These are phyloP conservation scores for Scatophagus argus DNA, from an alignment of 2,113 vertebrate genomes.

Conservation along the genomic window DNA sequence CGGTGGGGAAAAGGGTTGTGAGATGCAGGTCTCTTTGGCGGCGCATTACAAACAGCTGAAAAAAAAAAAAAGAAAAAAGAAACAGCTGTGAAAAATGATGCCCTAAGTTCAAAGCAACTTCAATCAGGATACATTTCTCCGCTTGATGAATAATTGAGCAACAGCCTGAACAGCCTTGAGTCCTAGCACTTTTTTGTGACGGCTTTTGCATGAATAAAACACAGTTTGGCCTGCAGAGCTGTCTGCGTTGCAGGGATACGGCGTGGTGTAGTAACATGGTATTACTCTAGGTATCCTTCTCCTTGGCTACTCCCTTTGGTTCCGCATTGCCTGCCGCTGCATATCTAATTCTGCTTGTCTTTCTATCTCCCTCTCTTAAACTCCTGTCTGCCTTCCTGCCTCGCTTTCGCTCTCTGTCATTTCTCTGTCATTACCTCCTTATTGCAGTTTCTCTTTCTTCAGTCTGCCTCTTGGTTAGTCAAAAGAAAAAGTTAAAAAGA, in stretches of 20 bases:
- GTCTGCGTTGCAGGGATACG: constrained; percentile 69
- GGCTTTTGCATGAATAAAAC: constrained; percentile 84
- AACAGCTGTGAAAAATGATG: constrained; percentile 82
- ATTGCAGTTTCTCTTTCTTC: constrained; percentile 40
- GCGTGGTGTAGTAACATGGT: constrained; percentile 60
- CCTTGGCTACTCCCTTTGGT: constrained; percentile 28
- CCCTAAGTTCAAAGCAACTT: constrained; percentile 86
- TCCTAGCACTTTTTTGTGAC: constrained; percentile 75
- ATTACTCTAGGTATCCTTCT: constrained; percentile 59
- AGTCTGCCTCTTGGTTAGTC: constrained; percentile 30
- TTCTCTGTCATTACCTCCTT: constrained; percentile 53
- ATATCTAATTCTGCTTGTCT: constrained; percentile 35
- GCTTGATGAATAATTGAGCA: constrained; percentile 87
- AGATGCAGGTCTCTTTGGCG: constrained; percentile 56
- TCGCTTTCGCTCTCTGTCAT: constrained; percentile 14
- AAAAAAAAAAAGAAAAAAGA: constrained; percentile 47
- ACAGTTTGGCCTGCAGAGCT: constrained; percentile 73
- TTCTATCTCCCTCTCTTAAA: constrained; percentile 28
- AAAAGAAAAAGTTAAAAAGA: neutral
- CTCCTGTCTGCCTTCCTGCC: constrained; percentile 5
- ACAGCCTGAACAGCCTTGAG: constrained; percentile 82
- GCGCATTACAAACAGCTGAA: constrained; percentile 54
- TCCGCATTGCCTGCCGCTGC: constrained; percentile 33
- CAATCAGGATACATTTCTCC: constrained; percentile 85
- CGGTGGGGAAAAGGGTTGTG: constrained; percentile 36